Conservation (phyloP, 2,888 invertebrate genomes). For the Caenorhabditis imperialis region DNA sequence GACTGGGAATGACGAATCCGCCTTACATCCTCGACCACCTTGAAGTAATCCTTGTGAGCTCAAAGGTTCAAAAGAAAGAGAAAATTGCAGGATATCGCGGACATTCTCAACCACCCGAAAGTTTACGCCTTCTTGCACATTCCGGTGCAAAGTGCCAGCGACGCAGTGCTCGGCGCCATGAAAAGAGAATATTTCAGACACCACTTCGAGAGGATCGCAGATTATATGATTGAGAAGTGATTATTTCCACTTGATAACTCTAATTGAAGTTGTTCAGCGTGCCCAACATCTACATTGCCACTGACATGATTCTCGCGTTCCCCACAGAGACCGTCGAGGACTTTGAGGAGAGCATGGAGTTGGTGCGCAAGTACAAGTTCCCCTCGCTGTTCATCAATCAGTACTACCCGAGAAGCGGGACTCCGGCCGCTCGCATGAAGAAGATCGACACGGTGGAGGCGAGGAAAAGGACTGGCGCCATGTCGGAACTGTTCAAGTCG, state of each 20-base stretch:
- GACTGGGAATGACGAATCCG: conserved; percentile 94
- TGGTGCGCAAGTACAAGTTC: conserved; percentile 90
- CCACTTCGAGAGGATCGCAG: conserved; percentile 91
- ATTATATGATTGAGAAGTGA: conserved; percentile 86
- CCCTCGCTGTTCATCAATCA: conserved; percentile 95
- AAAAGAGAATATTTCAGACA: conserved; percentile 91
- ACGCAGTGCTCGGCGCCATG: conserved; percentile 92
- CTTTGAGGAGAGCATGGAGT: conserved; percentile 86
- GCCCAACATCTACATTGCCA: conserved; percentile 92
- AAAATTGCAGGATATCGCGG: conserved; percentile 84
- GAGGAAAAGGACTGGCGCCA: conserved; percentile 88
- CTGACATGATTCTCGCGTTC: conserved; percentile 98
- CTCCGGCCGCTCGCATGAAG: conserved; percentile 92
- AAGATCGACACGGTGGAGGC: conserved; percentile 82
- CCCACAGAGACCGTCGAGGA: conserved; percentile 93
- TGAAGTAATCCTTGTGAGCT: conserved; percentile 81
- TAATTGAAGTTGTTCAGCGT: conserved; percentile 82
- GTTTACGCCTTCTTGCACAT: conserved; percentile 97
- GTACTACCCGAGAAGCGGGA: conserved; percentile 95
- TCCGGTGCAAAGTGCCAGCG: conserved; percentile 97
- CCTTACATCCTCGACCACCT: conserved; percentile 96
- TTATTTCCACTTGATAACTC: conserved; percentile 7
- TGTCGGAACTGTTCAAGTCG: conserved; percentile 87
- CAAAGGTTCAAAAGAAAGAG: not conserved
- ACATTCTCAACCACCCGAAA: conserved; percentile 87